A percentile compares a stretch with the other conserved stretches of the same genome.
These are phyloP conservation scores for Stichopus horrens DNA, from an alignment of 53 echinoderm and acorn worm genomes.

Conservation along the genomic window DNA sequence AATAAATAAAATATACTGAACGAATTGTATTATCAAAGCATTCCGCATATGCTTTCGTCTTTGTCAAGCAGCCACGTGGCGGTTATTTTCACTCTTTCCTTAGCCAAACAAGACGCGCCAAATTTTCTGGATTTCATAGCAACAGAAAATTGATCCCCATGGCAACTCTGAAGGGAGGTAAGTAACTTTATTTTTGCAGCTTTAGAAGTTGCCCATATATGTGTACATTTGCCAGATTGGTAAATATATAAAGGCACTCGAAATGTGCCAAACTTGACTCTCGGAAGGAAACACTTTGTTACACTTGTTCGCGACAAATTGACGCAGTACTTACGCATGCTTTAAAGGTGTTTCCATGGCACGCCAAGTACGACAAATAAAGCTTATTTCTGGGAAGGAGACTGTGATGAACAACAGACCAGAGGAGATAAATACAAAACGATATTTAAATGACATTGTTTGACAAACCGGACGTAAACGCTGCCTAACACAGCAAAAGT, in stretches of 20 bases:
- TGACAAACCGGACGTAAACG: no score
- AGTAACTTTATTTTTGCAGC: background rate
- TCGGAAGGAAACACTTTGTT: background rate
- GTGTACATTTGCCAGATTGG: background rate
- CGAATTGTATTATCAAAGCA: no score
- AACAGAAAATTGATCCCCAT: background rate
- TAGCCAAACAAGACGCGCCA: background rate
- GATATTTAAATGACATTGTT: no score
- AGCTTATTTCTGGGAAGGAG: no score
- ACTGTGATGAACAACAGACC: no score
- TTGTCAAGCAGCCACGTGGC: no score
- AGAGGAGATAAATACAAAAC: no score
- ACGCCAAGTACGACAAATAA: background rate
- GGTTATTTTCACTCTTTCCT: background rate
- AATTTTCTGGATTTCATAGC: background rate
- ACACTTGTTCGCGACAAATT: background rate
- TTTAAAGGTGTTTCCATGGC: background rate
- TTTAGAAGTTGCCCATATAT: background rate
- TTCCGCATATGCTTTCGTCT: no score
- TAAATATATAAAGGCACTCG: background rate
- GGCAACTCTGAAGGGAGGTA: background rate
- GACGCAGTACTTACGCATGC: background rate
- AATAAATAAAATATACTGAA: no score
- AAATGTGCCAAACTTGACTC: background rate
- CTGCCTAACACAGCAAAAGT: no score